phyloP scores from a whole-genome alignment of 1,140 invertebrate genomes.

The Drosophila truncata region DNA sequence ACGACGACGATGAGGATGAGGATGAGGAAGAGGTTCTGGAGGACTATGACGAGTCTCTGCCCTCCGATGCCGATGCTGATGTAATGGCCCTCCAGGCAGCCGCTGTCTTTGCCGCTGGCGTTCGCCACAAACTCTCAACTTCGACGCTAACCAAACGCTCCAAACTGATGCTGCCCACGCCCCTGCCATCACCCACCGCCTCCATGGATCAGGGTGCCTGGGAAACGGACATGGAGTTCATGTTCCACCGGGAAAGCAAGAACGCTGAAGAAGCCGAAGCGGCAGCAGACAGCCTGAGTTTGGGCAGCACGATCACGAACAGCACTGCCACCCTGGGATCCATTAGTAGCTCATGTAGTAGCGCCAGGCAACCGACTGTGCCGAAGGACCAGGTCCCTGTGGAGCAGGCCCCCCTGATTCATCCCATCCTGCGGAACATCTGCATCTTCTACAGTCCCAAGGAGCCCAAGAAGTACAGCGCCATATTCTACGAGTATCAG shows the following conservation, averaged over 20 bases:
- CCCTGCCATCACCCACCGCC: conserved; percentile 68
- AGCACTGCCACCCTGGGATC: conserved; percentile 76
- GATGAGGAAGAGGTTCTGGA: conserved; percentile 30
- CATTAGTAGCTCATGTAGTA: conserved; percentile 55
- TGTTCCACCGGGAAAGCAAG: conserved; percentile 59
- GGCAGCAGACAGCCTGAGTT: conserved; percentile 47
- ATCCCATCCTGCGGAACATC: conserved; percentile 71
- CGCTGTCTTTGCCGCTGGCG: conserved; percentile 64
- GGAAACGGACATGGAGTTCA: conserved; percentile 83
- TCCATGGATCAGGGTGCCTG: conserved; percentile 81
- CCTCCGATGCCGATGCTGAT: conserved; percentile 42
- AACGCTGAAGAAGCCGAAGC: neutral
- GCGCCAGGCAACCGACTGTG: conserved; percentile 10
- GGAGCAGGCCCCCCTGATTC: conserved; percentile 28
- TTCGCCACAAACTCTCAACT: conserved; percentile 52
- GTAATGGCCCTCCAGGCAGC: conserved; percentile 55
- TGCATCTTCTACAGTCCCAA: conserved; percentile 72
- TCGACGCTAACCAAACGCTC: conserved; percentile 57
- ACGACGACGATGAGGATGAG: conserved; percentile 50
- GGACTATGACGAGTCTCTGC: conserved; percentile 44
- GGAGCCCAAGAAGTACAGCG: conserved; percentile 74
- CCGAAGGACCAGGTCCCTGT: neutral
- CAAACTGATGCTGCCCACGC: conserved; percentile 47
- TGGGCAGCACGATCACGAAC: conserved; percentile 79
- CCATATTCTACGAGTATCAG: conserved; percentile 81